These are phyloP conservation scores for Paraescarpia echinospica DNA, from an alignment of 1,140 invertebrate species.

Conservation along the genomic window DNA sequence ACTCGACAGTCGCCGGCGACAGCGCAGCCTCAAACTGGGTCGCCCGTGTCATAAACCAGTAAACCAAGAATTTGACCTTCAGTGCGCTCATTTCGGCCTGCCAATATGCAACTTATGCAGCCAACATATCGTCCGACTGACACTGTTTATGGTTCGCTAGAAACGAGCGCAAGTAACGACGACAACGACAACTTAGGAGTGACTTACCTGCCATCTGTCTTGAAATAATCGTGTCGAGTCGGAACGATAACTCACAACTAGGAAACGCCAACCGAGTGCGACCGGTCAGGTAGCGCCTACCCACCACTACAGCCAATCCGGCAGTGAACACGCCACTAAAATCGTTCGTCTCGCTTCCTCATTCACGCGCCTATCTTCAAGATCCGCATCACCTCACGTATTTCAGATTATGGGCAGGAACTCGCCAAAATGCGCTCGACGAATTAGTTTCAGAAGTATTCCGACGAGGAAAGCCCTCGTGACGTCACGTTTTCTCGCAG, in stretches of 20 bases:
- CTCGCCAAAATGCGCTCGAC: neutral
- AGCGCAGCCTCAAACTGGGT: neutral
- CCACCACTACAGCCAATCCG: neutral
- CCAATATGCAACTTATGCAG: neutral
- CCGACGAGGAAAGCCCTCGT: constrained; percentile 2
- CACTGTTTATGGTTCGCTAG: neutral
- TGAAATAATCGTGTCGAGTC: neutral
- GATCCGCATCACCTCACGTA: neutral
- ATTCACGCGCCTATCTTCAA: neutral
- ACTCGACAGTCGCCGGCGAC: neutral
- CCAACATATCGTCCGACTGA: neutral
- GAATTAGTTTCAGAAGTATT: constrained; percentile 1
- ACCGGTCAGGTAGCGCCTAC: neutral
- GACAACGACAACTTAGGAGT: neutral
- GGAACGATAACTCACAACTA: neutral
- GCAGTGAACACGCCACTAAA: neutral
- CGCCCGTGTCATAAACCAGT: neutral
- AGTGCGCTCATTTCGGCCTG: neutral
- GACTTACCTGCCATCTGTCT: neutral
- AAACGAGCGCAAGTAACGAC: neutral
- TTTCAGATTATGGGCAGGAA: neutral
- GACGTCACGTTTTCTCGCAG: neutral
- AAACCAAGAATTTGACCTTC: constrained; percentile 5
- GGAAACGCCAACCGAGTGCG: neutral
- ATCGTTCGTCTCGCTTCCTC: neutral